Evolutionary conservation across 2,888 invertebrate genomes (phyloP).

Genomic region (Sphaerophoria taeniata): DNA sequence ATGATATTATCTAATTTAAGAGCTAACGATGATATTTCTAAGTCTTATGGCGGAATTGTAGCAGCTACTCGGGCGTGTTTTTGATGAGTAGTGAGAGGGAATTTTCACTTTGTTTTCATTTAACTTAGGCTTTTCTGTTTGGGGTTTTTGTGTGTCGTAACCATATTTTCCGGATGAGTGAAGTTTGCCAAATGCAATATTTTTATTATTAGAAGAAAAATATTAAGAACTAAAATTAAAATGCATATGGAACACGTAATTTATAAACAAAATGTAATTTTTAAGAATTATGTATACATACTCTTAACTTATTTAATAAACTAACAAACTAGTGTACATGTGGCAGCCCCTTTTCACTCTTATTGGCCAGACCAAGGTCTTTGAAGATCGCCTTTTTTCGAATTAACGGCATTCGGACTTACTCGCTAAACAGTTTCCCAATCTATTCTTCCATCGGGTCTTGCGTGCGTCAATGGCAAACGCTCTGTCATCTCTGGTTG

Average conservation of each 20-base stretch:
- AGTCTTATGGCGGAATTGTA: not conserved
- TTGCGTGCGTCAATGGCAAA: no score
- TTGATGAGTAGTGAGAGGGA: not conserved
- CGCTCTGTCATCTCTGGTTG: no score
- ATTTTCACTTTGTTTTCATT: conserved; percentile 2
- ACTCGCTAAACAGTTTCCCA: no score
- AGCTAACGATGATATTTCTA: not conserved
- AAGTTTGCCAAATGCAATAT: conserved; percentile 61
- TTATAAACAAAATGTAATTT: conserved; percentile 42
- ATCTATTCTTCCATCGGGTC: no score
- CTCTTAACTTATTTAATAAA: conserved; percentile 57
- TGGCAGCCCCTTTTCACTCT: not conserved
- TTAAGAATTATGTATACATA: conserved; percentile 58
- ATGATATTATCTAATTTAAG: conserved; percentile 27
- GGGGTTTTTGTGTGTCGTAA: conserved; percentile 52
- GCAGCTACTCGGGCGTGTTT: not conserved
- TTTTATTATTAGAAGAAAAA: conserved; percentile 32
- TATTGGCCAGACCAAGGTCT: no score
- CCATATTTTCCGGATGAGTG: conserved; percentile 55
- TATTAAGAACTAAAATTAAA: not conserved
- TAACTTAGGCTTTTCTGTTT: conserved; percentile 19
- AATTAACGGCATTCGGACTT: no score
- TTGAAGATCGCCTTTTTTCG: no score
- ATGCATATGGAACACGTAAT: conserved; percentile 50
- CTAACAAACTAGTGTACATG: conserved; percentile 51